phyloP scores from a whole-genome alignment of 2,888 invertebrate species.

The Anticlea derivata region DNA sequence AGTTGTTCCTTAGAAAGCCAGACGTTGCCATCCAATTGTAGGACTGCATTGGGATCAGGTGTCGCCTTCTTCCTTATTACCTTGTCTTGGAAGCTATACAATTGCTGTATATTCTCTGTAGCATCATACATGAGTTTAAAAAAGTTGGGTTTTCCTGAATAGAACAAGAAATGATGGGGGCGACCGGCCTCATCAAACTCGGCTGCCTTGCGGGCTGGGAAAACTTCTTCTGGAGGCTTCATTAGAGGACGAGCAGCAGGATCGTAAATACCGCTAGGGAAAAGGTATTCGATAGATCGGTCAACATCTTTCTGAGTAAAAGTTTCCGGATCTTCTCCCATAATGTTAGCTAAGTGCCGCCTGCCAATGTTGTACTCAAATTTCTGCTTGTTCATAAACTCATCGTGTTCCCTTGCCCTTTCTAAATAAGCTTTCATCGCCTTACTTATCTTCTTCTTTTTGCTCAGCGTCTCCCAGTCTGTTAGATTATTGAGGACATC shows the following conservation, averaged over 20 bases:
- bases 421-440: slow-evolving; percentile 96
- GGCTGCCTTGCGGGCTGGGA: slow-evolving; percentile 92
- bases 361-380: slow-evolving; percentile 95
- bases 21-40: slow-evolving; percentile 65
- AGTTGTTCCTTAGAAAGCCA: slow-evolving; percentile 88
- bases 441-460: slow-evolving; percentile 89
- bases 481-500: slow-evolving; percentile 58
- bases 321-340: slow-evolving; percentile 96
- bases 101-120: slow-evolving; percentile 86
- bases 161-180: slow-evolving; percentile 96
- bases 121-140: slow-evolving; percentile 92
- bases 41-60: slow-evolving; percentile 83
- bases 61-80: slow-evolving; percentile 85
- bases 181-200: slow-evolving; percentile 96
- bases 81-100: slow-evolving; percentile 88
- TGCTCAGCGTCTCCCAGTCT: slow-evolving; percentile 72
- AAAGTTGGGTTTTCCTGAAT: slow-evolving; percentile 94
- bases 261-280: slow-evolving; percentile 96
- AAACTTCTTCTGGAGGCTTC: slow-evolving; percentile 95
- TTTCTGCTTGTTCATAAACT: slow-evolving; percentile 91
- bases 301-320: slow-evolving; percentile 95
- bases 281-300: slow-evolving; percentile 95
- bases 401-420: slow-evolving; percentile 90
- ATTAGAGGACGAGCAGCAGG: slow-evolving; percentile 93
- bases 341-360: slow-evolving; percentile 98